phyloP scores from a whole-genome alignment of 2,888 invertebrate genomes.

The Lepeophtheirus nordmannii region DNA sequence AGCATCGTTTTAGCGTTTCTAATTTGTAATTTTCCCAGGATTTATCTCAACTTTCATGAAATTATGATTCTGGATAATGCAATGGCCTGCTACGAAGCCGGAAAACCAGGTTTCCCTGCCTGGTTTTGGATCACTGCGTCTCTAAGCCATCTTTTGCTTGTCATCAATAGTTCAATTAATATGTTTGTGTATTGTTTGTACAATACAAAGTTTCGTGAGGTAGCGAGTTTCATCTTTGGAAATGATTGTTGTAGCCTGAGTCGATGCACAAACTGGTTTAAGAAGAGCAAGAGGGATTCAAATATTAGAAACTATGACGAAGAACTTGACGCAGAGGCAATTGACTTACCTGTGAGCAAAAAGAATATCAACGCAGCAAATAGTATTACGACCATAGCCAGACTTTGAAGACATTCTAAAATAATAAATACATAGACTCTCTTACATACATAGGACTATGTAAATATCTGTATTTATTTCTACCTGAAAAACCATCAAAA shows the following conservation, averaged over 20 bases:
- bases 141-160: constrained; percentile 8
- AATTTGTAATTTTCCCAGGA: constrained; percentile 15
- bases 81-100: constrained; percentile 13
- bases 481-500: no score
- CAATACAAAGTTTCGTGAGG: constrained; percentile 11
- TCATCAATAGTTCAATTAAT: constrained; percentile 11
- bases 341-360: background rate
- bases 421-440: no score
- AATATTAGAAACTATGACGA: background rate
- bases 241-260: background rate
- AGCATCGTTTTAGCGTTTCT: constrained; percentile 18
- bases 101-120: background rate
- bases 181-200: constrained; percentile 13
- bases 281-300: background rate
- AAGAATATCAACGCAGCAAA: background rate
- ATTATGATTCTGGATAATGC: constrained; percentile 18
- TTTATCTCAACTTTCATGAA: constrained; percentile 22
- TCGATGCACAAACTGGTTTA: background rate
- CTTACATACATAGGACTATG: no score
- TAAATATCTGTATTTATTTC: no score
- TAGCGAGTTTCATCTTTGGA: background rate
- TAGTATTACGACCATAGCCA: background rate
- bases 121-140: constrained; percentile 10
- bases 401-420: background rate
- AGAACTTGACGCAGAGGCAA: background rate